Evolutionary conservation across 2,113 vertebrate genomes (phyloP).

Genomic region (Alaudala cheleensis): DNA sequence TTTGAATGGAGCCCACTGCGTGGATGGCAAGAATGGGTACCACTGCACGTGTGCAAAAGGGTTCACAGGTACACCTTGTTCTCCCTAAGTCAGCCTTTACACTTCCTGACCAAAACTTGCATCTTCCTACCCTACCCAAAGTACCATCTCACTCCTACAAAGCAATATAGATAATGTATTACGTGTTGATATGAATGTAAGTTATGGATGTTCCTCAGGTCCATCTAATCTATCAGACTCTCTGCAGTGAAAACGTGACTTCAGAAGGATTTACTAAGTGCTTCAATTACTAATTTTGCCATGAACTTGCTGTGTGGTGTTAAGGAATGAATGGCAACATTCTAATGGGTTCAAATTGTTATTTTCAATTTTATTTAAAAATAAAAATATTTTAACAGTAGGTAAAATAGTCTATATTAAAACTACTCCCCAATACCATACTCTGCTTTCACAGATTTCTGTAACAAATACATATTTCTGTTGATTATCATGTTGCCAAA

Average conservation of each 20-base stretch:
- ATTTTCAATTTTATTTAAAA: background rate
- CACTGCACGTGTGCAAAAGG: conserved; percentile 83
- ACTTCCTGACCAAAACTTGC: background rate
- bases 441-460: background rate
- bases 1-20: conserved; percentile 86
- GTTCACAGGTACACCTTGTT: conserved; percentile 79
- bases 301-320: background rate
- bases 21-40: conserved; percentile 86
- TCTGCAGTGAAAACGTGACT: background rate
- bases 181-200: background rate
- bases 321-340: background rate
- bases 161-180: background rate
- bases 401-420: background rate
- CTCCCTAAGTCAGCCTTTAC: background rate
- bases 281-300: background rate
- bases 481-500: background rate
- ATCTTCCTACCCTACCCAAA: background rate
- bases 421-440: background rate
- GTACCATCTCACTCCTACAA: background rate
- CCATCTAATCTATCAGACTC: background rate
- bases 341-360: background rate
- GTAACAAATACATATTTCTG: background rate
- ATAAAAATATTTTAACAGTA: background rate
- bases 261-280: background rate
- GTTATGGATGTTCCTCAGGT: background rate